Percentiles rank a stretch among this genome's conserved stretches.
Evolutionary conservation across 2,888 invertebrate genomes (phyloP).

Genomic region (Conchocele bisecta): DNA sequence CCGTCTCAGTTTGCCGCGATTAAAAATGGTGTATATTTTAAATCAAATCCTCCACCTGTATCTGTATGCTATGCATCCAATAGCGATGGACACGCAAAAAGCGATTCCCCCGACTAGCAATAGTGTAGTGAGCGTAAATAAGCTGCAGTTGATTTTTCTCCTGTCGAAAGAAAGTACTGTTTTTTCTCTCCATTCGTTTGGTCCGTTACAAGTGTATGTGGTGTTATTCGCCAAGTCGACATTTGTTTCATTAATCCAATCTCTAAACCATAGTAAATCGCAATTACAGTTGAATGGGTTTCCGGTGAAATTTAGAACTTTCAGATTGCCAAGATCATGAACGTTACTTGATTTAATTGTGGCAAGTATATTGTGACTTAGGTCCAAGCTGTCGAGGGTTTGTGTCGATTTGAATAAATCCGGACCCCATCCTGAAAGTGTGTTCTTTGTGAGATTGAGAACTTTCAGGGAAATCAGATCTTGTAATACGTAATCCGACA

Average conservation of each 20-base stretch:
- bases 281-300: constrained; percentile 95
- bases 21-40: no score
- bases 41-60: constrained; percentile 57
- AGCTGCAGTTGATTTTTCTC: constrained; percentile 64
- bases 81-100: constrained; percentile 36
- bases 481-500: constrained; percentile 79
- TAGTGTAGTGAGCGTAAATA: constrained; percentile 56
- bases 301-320: constrained; percentile 87
- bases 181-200: constrained; percentile 61
- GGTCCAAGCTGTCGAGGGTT: constrained; percentile 61
- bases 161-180: constrained; percentile 60
- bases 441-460: constrained; percentile 88
- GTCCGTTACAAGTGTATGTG: constrained; percentile 64
- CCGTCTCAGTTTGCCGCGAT: no score
- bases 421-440: constrained; percentile 61
- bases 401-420: constrained; percentile 52
- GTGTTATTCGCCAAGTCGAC: constrained; percentile 39
- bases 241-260: constrained; percentile 93
- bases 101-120: constrained; percentile 33
- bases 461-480: constrained; percentile 89
- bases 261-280: constrained; percentile 94
- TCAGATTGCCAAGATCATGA: constrained; percentile 88
- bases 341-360: constrained; percentile 77
- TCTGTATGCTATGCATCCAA: constrained; percentile 33
- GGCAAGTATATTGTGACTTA: constrained; percentile 78